A percentile compares a stretch with the other conserved stretches of the same genome.
Conservation (phyloP, 2,113 vertebrate genomes). For the Tragelaphus strepsiceros region DNA sequence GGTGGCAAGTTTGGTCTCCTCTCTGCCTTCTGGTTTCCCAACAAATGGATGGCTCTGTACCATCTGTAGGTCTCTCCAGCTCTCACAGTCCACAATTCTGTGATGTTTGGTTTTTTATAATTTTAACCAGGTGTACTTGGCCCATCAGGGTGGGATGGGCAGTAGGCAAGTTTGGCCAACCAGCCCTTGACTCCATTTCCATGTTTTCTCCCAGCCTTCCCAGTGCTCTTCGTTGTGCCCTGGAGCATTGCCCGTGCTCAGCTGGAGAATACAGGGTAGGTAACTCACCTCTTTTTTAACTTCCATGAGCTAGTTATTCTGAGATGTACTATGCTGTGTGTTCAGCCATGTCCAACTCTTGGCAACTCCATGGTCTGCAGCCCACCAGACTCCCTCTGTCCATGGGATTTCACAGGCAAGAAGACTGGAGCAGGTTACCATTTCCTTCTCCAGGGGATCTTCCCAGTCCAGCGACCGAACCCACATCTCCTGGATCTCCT, state of each 20-base stretch:
- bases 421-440: background rate
- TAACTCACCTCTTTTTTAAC: background rate
- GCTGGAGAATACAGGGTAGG: slow-evolving; percentile 91
- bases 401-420: background rate
- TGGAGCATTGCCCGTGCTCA: slow-evolving; percentile 87
- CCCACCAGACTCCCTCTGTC: background rate
- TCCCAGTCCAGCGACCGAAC: accelerated
- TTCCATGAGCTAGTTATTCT: background rate
- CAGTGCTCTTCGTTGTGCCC: slow-evolving; percentile 88
- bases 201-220: slow-evolving; percentile 82
- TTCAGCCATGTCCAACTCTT: background rate
- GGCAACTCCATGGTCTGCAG: accelerated
- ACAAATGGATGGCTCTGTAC: background rate
- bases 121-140: background rate
- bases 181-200: background rate
- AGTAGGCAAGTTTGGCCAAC: background rate
- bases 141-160: background rate
- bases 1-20: background rate
- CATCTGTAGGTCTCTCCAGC: background rate
- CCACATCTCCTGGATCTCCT: background rate
- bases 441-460: background rate
- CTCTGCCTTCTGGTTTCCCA: background rate
- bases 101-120: background rate
- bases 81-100: background rate
- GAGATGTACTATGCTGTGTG: background rate